Percentiles rank a stretch among this genome's conserved stretches.
phyloP scores from a whole-genome alignment of 1,140 invertebrate genomes.

The Sesamia nonagrioides region DNA sequence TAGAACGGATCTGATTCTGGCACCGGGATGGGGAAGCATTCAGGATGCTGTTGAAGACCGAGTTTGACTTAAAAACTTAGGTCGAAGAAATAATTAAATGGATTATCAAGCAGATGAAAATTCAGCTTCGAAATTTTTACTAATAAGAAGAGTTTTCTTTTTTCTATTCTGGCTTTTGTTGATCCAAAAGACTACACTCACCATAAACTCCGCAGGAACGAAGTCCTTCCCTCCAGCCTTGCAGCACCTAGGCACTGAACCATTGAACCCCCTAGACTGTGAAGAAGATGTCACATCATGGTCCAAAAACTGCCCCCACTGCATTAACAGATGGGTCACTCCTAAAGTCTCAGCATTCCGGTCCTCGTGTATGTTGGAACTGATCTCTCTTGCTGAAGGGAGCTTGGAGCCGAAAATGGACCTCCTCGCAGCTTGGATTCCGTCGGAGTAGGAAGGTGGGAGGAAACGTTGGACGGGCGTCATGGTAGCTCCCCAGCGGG shows the following conservation, averaged over 20 bases:
- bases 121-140: no score
- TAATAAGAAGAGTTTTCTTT: no score
- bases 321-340: constrained; percentile 93
- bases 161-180: background rate
- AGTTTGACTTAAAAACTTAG: background rate
- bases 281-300: constrained; percentile 93
- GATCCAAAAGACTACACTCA: constrained; percentile 64
- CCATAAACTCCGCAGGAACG: constrained; percentile 89
- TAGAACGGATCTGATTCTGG: constrained; percentile 92
- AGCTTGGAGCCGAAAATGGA: constrained; percentile 88
- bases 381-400: constrained; percentile 91
- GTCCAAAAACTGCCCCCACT: constrained; percentile 95
- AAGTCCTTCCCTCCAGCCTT: constrained; percentile 89
- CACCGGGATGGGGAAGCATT: constrained; percentile 94
- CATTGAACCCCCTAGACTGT: constrained; percentile 92
- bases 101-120: no score
- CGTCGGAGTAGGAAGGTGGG: constrained; percentile 94
- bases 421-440: constrained; percentile 89
- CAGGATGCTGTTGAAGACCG: constrained; percentile 89
- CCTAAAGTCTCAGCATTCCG: constrained; percentile 87
- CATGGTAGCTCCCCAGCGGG: constrained; percentile 94
- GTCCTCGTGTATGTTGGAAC: constrained; percentile 90
- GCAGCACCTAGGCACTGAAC: constrained; percentile 94
- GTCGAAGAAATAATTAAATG: background rate
- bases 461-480: constrained; percentile 94